Percentiles rank a stretch among this genome's conserved stretches.
phyloP scores from a whole-genome alignment of 2,113 vertebrate species.

The Fulmarus glacialis region DNA sequence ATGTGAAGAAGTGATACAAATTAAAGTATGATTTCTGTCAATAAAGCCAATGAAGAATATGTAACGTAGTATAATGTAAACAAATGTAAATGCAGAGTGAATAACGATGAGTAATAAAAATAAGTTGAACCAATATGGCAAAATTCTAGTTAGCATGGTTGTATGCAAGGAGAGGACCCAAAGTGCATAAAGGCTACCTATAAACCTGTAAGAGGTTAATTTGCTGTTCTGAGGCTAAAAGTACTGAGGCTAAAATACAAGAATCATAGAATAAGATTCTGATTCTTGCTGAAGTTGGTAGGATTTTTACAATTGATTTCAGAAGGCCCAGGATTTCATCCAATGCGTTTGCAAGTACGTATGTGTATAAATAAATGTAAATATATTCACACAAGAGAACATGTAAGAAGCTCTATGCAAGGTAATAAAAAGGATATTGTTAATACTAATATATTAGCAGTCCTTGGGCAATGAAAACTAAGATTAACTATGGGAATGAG shows the following conservation, averaged over 20 bases:
- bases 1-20: not conserved
- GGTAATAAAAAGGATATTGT: slow-evolving; percentile 22
- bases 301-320: not conserved
- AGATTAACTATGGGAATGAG: slow-evolving; percentile 29
- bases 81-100: not conserved
- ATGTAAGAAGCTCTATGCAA: not conserved
- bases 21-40: not conserved
- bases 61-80: not conserved
- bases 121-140: not conserved
- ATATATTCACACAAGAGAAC: slow-evolving; percentile 5
- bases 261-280: not conserved
- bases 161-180: not conserved
- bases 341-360: not conserved
- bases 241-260: not conserved
- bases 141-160: not conserved
- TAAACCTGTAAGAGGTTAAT: not conserved
- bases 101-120: not conserved
- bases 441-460: slow-evolving; percentile 33
- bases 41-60: not conserved
- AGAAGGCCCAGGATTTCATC: not conserved
- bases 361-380: not conserved
- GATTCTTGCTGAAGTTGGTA: not conserved
- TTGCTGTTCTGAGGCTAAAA: not conserved
- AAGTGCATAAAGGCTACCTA: not conserved
- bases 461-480: slow-evolving; percentile 36